These are phyloP conservation scores for Cancer borealis DNA, from an alignment of 2,888 invertebrate species.

Conservation along the genomic window DNA sequence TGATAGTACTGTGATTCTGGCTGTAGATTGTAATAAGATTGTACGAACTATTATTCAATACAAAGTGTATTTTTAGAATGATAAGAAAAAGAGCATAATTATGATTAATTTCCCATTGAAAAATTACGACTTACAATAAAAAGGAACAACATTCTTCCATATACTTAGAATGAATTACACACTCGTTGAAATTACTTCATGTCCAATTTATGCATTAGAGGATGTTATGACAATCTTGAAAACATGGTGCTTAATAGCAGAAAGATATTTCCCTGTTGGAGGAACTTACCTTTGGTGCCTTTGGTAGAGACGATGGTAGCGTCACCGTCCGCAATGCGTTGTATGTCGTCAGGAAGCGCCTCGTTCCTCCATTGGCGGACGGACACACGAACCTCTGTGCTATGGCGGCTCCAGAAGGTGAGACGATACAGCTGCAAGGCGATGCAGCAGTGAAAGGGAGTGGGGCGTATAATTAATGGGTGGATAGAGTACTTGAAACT, in stretches of 20 bases:
- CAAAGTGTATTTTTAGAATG: too few species aligned
- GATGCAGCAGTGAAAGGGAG: neutral
- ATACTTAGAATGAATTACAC: too few species aligned
- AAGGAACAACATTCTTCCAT: too few species aligned
- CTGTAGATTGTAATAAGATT: too few species aligned
- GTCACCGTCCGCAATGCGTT: neutral
- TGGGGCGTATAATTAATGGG: neutral
- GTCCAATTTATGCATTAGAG: neutral
- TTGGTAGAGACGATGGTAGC: neutral
- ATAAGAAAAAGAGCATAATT: too few species aligned
- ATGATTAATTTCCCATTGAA: too few species aligned
- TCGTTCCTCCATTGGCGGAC: slow-evolving; percentile 70
- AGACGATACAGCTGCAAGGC: slow-evolving; percentile 72
- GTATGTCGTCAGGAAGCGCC: slow-evolving; percentile 13
- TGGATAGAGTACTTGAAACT: neutral
- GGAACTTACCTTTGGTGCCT: neutral
- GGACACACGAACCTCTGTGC: slow-evolving; percentile 67
- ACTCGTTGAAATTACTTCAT: neutral
- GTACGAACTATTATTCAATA: too few species aligned
- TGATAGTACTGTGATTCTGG: too few species aligned
- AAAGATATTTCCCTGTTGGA: neutral
- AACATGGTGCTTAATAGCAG: neutral
- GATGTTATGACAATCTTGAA: neutral
- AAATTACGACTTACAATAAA: too few species aligned
- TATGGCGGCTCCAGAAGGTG: slow-evolving; percentile 75